Evolutionary conservation across 2,797 vertebrate species (phyloP), one percentile per base, ranked within the genome.

Genomic region (Brachyalestes nurse): DNA sequence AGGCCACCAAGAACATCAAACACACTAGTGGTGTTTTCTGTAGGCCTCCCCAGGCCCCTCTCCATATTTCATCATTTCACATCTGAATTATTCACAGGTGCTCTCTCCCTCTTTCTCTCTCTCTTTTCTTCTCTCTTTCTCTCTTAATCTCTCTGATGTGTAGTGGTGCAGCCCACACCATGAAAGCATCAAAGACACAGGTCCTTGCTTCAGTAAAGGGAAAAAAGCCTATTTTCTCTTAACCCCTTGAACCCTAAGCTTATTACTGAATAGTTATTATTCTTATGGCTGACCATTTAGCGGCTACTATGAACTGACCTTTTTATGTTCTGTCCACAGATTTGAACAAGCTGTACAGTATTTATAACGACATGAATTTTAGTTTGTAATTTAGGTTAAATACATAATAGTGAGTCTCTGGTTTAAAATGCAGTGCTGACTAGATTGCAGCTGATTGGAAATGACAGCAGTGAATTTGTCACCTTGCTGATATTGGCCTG

Each of bases 71-170:
- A 85, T 83, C 75, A 78, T 75, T 78, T 69, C 28, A 34, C 70
- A 73, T 47, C 71, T 85, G 62, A 83, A 85, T 85, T 78, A 85
- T 85, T 85, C 74, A 84, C 79, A 77, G 78, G 76, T 78, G 71
- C 45, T 23, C 70, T 40, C 53, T 72, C 49, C 55, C 67, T 53
- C 65, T 65, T 58, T 66, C 51, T 73, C 67, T 78, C 67, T 78
- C 61, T 66, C 75, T 62, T 42, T 65, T 49, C 72, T 49, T 73
- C 60, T 75, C 45, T 79, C 60, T 66, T 69, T 62, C 72, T 40
- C 53, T 55, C 57, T 72, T 16, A 47, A n/a, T 38, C 23, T 21
- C 57, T 72, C 80, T 72, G 16, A 53, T 77, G 62, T 77, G 62
- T 21, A 57, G 75, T 67, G 75, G 47, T 14, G 75, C 64, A 64